Base-by-base conservation (phyloP, 1,140 invertebrate genomes). In the Ooceraea biroi region DNA sequence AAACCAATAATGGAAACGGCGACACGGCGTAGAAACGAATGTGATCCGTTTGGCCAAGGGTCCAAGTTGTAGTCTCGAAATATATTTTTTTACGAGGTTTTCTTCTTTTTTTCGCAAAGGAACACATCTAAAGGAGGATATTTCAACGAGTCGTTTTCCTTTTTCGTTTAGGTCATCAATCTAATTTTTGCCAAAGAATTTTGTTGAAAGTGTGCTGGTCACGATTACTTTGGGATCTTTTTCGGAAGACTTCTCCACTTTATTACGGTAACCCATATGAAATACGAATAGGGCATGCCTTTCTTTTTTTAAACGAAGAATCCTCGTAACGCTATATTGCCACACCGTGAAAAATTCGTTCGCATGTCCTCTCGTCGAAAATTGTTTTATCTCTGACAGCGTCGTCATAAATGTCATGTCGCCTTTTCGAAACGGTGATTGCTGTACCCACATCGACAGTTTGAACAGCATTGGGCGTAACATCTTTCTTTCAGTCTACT, bases 191-290 rank as follows among this genome's bases (percentile, higher is more conserved):
- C 30, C 22, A 30, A 61, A 61, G 4, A 61, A n/a, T n/a, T n/a
- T n/a, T n/a, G n/a, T n/a, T n/a, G n/a, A 61, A 61, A 36, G 36
- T 36, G 2, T 7, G 36, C 36, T 8, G 30, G 5, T 61, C 48
- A 19, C 46, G 60, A 36, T 84, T 85, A 90, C 91, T 92, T 91
- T 87, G 68, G 72, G 88, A 83, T 85, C 78, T 91, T 93, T 91
- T 92, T 92, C 92, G 88, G 91, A 91, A 91, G 89, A 92, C 60
- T 91, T 94, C 91, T 85, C 46, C 88, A 85, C 85, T 89, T 93
- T 94, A 94, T 93, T 93, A 94, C 91, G 93, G 93, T 93, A 91
- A 94, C 85, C 91, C 88, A 91, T 92, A 93, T 93, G 92, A 92
- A 93, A 91, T 41, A 69, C 30, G 57, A 25, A 55, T 66, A 82